These are phyloP conservation scores for Dasyurus viverrinus DNA, from an alignment of 2,113 vertebrate species.

Conservation along the genomic window DNA sequence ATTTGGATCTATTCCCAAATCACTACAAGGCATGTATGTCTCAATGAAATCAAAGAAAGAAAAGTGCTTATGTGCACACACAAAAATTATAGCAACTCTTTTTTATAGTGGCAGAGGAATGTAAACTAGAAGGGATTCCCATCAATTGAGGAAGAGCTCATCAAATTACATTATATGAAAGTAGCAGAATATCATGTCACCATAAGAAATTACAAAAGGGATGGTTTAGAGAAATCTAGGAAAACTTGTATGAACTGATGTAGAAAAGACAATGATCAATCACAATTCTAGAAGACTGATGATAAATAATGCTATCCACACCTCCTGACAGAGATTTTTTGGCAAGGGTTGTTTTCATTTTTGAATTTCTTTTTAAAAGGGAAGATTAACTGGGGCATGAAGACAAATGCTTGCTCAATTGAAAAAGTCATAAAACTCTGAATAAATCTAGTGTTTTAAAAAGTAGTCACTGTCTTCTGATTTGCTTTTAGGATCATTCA, in stretches of 20 bases:
- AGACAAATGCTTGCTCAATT: background rate
- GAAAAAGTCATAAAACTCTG: background rate
- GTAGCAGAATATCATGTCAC: background rate
- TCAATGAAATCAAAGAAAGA: background rate
- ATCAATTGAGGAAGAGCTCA: background rate
- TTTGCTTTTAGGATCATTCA: background rate
- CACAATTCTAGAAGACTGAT: background rate
- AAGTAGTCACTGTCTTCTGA: background rate
- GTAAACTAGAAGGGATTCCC: background rate
- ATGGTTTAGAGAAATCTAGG: background rate
- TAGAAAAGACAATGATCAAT: background rate
- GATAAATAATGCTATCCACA: background rate
- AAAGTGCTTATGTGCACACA: background rate
- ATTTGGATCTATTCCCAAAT: background rate
- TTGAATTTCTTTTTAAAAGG: background rate
- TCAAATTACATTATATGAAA: background rate
- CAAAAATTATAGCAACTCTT: background rate
- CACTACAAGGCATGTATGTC: background rate
- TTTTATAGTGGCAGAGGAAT: background rate
- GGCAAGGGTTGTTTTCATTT: background rate
- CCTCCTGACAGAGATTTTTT: background rate
- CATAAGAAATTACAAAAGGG: background rate
- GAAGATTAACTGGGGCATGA: background rate
- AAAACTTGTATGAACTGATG: background rate
- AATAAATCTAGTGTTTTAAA: background rate